Evolutionary conservation across 2,113 vertebrate genomes (phyloP).

Genomic region (Agapornis roseicollis): DNA sequence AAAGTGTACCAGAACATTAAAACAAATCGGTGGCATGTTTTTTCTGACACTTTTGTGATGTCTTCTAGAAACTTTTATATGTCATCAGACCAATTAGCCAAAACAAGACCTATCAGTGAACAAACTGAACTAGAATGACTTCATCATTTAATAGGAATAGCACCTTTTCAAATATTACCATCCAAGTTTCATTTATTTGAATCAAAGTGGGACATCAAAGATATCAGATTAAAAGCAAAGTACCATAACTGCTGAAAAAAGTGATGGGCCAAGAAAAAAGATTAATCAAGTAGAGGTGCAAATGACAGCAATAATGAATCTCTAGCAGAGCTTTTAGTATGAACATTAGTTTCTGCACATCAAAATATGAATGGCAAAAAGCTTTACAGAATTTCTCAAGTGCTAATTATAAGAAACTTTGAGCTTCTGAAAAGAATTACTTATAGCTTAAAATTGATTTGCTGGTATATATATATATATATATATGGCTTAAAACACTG

Average conservation of each 20-base stretch:
- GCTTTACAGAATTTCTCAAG: background rate
- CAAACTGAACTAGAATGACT: background rate
- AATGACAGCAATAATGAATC: slow-evolving; percentile 3
- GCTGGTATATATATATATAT: no score
- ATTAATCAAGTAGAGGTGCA: slow-evolving; percentile 6
- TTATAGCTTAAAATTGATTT: background rate
- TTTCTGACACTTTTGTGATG: background rate
- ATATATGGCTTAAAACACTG: background rate
- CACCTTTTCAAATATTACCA: slow-evolving; percentile 14
- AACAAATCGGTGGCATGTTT: background rate
- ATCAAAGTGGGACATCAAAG: slow-evolving; percentile 52
- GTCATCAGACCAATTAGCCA: slow-evolving; percentile 23
- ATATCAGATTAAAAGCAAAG: background rate
- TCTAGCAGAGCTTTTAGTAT: background rate
- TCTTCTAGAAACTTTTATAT: background rate
- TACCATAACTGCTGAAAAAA: background rate
- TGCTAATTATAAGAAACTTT: background rate
- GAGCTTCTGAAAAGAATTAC: background rate
- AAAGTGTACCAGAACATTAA: background rate
- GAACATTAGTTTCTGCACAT: background rate
- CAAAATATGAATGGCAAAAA: background rate
- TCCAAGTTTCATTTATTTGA: background rate
- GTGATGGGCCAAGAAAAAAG: background rate
- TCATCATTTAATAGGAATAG: background rate
- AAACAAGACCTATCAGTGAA: background rate